Evolutionary conservation across 2,113 vertebrate species (phyloP).

Genomic region (Corvus cornix): DNA sequence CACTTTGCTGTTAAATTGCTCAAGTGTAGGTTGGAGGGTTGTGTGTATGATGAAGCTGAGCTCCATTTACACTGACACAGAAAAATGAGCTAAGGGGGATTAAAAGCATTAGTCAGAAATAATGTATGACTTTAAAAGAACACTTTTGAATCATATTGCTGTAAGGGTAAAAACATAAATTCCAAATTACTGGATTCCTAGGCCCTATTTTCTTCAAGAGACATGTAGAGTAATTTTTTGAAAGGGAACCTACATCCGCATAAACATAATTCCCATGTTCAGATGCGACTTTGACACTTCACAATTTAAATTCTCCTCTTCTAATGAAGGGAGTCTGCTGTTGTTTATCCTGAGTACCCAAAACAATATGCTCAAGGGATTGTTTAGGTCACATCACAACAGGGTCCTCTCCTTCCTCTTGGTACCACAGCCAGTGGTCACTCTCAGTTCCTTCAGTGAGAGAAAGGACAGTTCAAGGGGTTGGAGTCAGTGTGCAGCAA

Average conservation of each 20-base stretch:
- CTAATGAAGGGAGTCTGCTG: background rate
- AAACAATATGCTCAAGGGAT: background rate
- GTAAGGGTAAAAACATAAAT: background rate
- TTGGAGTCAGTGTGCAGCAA: rapidly evolving
- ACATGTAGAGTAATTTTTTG: background rate
- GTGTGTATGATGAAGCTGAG: background rate
- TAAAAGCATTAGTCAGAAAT: constrained; percentile 30
- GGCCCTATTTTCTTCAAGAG: background rate
- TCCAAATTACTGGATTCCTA: background rate
- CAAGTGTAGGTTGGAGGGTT: background rate
- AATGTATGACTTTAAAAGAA: background rate
- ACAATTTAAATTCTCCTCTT: background rate
- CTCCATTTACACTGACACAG: background rate
- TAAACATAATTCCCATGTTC: background rate
- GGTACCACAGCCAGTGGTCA: background rate
- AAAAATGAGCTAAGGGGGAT: background rate
- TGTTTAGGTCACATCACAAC: background rate
- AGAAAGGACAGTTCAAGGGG: background rate
- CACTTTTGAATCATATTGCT: background rate
- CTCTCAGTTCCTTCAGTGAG: background rate
- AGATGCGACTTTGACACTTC: background rate
- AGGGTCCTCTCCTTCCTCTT: background rate
- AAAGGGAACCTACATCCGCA: background rate
- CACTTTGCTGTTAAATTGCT: background rate
- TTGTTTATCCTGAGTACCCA: background rate